These are phyloP conservation scores for Cyrtonyx montezumae DNA, from an alignment of 2,113 vertebrate species.

Conservation along the genomic window DNA sequence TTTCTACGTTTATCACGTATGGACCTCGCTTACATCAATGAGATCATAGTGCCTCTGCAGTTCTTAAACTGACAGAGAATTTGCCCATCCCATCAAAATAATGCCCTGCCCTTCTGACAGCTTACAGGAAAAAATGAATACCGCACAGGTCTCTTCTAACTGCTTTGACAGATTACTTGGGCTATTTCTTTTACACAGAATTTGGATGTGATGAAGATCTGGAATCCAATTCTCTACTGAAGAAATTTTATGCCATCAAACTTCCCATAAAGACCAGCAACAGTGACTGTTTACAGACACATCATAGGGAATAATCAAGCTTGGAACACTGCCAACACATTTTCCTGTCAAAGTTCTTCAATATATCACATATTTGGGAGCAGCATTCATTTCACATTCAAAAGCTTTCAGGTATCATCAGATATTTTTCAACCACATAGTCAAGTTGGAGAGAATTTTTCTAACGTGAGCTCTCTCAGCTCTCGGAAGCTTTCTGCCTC, in stretches of 20 bases:
- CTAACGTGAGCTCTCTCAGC: background rate
- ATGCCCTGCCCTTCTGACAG: background rate
- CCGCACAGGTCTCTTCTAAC: background rate
- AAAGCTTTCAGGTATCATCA: background rate
- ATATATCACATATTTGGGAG: background rate
- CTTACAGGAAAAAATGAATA: background rate
- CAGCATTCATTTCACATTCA: background rate
- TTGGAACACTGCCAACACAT: background rate
- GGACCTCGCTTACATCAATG: background rate
- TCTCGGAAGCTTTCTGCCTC: background rate
- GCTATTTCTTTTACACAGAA: background rate
- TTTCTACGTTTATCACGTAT: background rate
- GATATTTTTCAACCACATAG: background rate
- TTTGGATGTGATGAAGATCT: background rate
- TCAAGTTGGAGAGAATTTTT: background rate
- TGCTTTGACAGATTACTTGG: background rate
- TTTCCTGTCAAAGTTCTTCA: background rate
- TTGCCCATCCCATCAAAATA: background rate
- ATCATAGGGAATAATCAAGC: background rate
- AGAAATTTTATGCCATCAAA: background rate
- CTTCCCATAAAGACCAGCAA: background rate
- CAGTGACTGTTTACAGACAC: background rate
- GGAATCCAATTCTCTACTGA: background rate
- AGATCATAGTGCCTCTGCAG: background rate
- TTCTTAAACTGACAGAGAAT: background rate